Evolutionary conservation across 1,140 invertebrate genomes (phyloP).

Genomic region (Copidosoma floridanum): DNA sequence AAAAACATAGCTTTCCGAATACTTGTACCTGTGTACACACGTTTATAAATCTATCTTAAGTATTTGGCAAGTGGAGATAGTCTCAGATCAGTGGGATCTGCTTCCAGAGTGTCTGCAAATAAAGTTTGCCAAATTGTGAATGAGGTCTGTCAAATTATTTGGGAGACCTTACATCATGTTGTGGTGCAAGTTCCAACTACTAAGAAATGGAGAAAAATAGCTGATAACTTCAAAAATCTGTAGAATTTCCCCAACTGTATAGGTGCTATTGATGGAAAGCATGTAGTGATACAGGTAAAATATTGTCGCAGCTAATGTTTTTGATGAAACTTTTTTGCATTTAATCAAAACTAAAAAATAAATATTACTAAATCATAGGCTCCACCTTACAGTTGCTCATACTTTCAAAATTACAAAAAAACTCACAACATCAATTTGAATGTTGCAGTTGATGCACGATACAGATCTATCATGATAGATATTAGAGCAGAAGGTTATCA

Average conservation of each 20-base stretch:
- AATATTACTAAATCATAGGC: constrained; percentile 29
- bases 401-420: constrained; percentile 54
- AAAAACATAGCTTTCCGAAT: background rate
- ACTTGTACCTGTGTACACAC: background rate
- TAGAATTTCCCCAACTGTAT: constrained; percentile 27
- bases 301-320: too few relatives aligned
- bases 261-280: too few relatives aligned
- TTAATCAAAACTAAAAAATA: constrained; percentile 29
- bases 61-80: constrained; percentile 25
- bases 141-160: background rate
- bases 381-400: constrained; percentile 39
- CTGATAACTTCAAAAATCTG: constrained; percentile 14
- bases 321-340: constrained; percentile 37
- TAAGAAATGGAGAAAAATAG: constrained; percentile 24
- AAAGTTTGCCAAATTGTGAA: constrained; percentile 29
- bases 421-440: constrained; percentile 52
- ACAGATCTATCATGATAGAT: constrained; percentile 51
- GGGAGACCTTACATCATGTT: background rate
- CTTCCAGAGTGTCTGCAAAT: constrained; percentile 27
- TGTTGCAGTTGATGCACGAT: constrained; percentile 52
- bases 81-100: constrained; percentile 22
- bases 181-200: constrained; percentile 14
- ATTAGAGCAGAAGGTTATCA: constrained; percentile 48
- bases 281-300: background rate
- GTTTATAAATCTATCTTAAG: too few relatives aligned